Evolutionary conservation across 2,797 vertebrate species (phyloP), one percentile per base, ranked within the genome.

Genomic region (Crenichthys baileyi): DNA sequence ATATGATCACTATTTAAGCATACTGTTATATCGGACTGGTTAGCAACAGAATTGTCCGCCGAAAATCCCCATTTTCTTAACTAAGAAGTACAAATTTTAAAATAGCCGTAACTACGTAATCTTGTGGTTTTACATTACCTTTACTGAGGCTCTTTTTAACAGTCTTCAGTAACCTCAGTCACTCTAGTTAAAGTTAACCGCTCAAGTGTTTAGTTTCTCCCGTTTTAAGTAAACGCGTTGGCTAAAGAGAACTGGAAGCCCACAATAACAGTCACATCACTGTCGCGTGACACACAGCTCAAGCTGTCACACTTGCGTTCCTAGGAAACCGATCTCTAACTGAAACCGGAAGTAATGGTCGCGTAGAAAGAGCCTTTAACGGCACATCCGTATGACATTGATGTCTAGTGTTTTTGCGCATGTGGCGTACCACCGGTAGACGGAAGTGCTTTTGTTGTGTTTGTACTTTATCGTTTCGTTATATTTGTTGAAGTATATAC

Each of bases 261-360:
- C 83, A 94, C 86, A 88, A 85, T 46, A 85, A 84, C 80, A 81
- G 75, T 96, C 94, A 95, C 93, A 92, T 85, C 81, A 85, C 90
- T 85, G 79, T 72, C 95, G 89, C 95, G 94, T 96, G 95, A 96
- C 93, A 90, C 83, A 50, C 0, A 2, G 76, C 84, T 56, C 81
- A 58, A 70, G 71, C 79, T 20, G 51, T 73, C 81, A 79, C 73
- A 2, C 46, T 72, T 82, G 79, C 83, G 77, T 78, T 16, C 48
- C 78, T 29, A 7, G 0, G 11, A 2, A 77, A n/a, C 60, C 73
- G 91, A 94, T 92, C 71, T 91, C 11, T 7, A 93, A 63, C 20
- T 74, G 11, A 79, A 0, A 8, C 0, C 20, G 16, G 8, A 22
- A 6, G 8, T 4, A 9, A 46, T 2, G 36, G 20, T 2, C 0